Evolutionary conservation across 2,888 invertebrate genomes (phyloP).

Genomic region (Hedya salicella): DNA sequence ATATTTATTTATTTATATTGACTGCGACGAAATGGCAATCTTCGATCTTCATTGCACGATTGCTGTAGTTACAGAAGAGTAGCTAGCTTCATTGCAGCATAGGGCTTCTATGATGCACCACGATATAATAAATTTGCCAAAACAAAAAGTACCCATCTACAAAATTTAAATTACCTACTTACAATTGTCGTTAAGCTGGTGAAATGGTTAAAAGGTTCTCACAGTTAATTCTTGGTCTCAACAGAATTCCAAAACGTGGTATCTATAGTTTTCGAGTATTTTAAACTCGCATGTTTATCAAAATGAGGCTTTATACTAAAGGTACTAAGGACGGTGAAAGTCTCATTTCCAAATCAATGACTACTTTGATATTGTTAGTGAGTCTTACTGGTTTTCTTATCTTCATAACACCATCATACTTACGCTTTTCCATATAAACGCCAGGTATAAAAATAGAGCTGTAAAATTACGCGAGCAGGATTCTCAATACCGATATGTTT

Average conservation of each 20-base stretch:
- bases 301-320: background rate
- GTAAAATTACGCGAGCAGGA: constrained; percentile 8
- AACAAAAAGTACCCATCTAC: no score
- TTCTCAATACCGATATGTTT: constrained; percentile 16
- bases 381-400: background rate
- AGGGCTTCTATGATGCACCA: no score
- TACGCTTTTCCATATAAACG: constrained; percentile 32
- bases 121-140: no score
- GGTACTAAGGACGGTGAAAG: background rate
- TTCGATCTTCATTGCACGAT: no score
- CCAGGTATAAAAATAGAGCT: constrained; percentile 32
- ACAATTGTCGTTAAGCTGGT: background rate
- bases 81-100: no score
- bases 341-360: background rate
- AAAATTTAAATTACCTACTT: no score
- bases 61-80: no score
- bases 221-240: background rate
- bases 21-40: no score
- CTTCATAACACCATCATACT: constrained; percentile 21
- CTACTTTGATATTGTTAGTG: background rate
- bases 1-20: no score
- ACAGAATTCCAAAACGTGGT: no score
- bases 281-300: background rate
- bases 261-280: no score
- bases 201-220: background rate